Evolutionary conservation across 1,140 invertebrate genomes (phyloP).

Genomic region (Psilanteris sp.): DNA sequence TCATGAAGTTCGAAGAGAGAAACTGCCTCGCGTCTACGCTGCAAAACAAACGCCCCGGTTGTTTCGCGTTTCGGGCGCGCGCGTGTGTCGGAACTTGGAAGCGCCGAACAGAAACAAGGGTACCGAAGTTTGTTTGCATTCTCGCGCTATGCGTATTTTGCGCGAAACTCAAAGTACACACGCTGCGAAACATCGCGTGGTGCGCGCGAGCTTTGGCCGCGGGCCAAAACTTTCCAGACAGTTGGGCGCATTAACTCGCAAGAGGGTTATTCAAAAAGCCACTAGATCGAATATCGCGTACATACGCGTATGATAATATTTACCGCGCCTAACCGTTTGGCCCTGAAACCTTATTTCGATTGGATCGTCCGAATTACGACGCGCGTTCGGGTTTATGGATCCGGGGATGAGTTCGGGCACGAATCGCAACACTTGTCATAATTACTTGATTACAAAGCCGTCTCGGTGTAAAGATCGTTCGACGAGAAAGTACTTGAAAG

Average conservation of each 20-base stretch:
- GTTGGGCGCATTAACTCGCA: constrained; percentile 63
- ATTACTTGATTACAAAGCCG: too few species aligned
- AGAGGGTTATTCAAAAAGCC: constrained; percentile 54
- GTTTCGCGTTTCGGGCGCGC: neutral
- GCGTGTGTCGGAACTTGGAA: constrained; percentile 17
- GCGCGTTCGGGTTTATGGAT: too few species aligned
- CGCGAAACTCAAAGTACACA: constrained; percentile 46
- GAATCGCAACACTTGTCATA: too few species aligned
- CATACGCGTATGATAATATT: constrained; percentile 40
- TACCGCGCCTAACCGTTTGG: constrained; percentile 20
- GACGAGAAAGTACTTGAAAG: too few species aligned
- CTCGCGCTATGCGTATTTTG: constrained; percentile 46
- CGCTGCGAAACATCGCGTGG: constrained; percentile 26
- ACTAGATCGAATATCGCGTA: constrained; percentile 48
- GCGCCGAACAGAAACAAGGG: constrained; percentile 26
- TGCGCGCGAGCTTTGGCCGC: constrained; percentile 52
- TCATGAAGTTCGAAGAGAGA: constrained; percentile 24
- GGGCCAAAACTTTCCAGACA: constrained; percentile 66
- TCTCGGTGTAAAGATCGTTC: too few species aligned
- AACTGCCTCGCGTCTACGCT: constrained; percentile 5
- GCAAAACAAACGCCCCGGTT: constrained; percentile 19
- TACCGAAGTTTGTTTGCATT: constrained; percentile 58
- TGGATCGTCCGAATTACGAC: too few species aligned
- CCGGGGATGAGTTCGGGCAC: too few species aligned
- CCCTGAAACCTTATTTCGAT: constrained; percentile 40